Percentiles rank a stretch among this genome's conserved stretches.
Conservation (phyloP, 2,797 vertebrate genomes). For the Sebastes matsubarae region DNA sequence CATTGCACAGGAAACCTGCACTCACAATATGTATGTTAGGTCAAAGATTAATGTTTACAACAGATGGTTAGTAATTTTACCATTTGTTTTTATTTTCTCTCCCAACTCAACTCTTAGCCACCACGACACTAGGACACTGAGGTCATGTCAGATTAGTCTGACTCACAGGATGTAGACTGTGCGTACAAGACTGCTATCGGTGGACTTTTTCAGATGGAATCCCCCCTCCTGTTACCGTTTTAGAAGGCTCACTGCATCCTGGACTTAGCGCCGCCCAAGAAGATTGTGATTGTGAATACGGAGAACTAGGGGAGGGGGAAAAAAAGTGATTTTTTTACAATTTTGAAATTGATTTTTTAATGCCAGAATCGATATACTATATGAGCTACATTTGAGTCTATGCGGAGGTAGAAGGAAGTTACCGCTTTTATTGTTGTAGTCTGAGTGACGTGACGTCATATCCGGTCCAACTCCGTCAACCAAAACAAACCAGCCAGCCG, state of each 20-base stretch:
- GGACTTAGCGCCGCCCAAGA: neutral
- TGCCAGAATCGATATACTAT: too few relatives aligned
- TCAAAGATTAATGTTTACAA: neutral
- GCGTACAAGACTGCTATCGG: fast-evolving
- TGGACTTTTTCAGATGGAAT: neutral
- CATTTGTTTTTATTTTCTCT: neutral
- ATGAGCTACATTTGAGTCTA: too few relatives aligned
- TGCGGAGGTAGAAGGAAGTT: too few relatives aligned
- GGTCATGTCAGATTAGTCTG: neutral
- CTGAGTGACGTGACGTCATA: too few relatives aligned
- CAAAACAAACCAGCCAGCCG: too few relatives aligned
- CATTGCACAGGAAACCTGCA: neutral
- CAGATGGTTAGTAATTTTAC: neutral
- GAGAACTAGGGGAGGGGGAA: neutral
- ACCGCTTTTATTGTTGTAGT: too few relatives aligned
- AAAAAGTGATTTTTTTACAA: too few relatives aligned
- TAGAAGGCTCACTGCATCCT: neutral
- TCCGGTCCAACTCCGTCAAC: too few relatives aligned
- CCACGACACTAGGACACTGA: neutral
- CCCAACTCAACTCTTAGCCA: neutral
- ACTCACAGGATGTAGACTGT: neutral
- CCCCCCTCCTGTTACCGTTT: neutral
- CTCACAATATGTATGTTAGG: neutral
- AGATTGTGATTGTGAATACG: neutral
- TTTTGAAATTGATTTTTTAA: too few relatives aligned